Evolutionary conservation across 2,797 vertebrate genomes (phyloP).

Genomic region (Pitangus sulphuratus): DNA sequence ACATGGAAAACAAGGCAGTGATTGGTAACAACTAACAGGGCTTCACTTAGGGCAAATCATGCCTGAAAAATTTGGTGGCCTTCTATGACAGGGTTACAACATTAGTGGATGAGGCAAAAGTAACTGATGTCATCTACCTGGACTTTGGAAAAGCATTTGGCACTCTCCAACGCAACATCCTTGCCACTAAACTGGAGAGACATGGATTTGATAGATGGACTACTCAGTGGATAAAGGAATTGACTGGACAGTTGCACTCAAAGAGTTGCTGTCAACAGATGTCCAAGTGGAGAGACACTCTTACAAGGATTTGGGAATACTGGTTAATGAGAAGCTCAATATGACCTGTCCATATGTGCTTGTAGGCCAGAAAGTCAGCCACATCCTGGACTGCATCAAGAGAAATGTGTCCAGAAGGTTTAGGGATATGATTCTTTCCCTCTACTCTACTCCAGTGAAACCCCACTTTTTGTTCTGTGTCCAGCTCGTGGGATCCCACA

Average conservation of each 20-base stretch:
- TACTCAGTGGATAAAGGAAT: not conserved
- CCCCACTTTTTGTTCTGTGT: not conserved
- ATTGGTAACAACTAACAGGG: not conserved
- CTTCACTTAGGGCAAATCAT: not conserved
- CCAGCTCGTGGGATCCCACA: not conserved
- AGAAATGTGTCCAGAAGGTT: not conserved
- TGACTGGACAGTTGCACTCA: accelerated
- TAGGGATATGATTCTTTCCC: not conserved
- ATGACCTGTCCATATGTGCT: not conserved
- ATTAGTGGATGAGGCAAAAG: not conserved
- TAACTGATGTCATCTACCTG: not conserved
- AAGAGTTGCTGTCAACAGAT: not conserved
- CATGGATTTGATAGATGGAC: not conserved
- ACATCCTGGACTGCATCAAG: not conserved
- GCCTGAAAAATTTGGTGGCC: not conserved
- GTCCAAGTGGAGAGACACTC: not conserved
- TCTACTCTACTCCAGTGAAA: not conserved
- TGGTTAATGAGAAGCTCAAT: not conserved
- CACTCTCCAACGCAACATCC: not conserved
- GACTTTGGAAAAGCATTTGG: not conserved
- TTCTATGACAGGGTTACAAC: not conserved
- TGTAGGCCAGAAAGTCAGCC: not conserved
- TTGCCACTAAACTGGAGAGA: not conserved
- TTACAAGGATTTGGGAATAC: not conserved
- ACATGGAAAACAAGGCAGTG: not conserved